Conservation (phyloP, 2,113 vertebrate species). For the Sus scrofa region T2T-Sscrofa CM000825.6:79829501-79830000, state of each 20-base stretch:
- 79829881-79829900: too few relatives aligned
- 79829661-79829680: accelerated
- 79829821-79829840: not conserved
- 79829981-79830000: not conserved
- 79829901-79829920: not conserved
- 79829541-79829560: not conserved
- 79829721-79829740: not conserved
- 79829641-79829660: not conserved
- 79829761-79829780: too few relatives aligned
- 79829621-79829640: accelerated
- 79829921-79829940: not conserved
- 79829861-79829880: not conserved
- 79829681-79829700: not conserved
- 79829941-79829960: not conserved
- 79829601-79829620: not conserved
- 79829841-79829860: not conserved
- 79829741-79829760: not conserved
- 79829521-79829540: not conserved
- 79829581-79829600: accelerated
- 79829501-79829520: conserved; percentile 39
- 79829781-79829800: not conserved
- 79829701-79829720: not conserved
- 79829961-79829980: not conserved
- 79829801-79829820: not conserved
- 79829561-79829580: not conserved